Conservation (phyloP, 2,113 vertebrate genomes). For the Genyomyrus donnyi region DNA sequence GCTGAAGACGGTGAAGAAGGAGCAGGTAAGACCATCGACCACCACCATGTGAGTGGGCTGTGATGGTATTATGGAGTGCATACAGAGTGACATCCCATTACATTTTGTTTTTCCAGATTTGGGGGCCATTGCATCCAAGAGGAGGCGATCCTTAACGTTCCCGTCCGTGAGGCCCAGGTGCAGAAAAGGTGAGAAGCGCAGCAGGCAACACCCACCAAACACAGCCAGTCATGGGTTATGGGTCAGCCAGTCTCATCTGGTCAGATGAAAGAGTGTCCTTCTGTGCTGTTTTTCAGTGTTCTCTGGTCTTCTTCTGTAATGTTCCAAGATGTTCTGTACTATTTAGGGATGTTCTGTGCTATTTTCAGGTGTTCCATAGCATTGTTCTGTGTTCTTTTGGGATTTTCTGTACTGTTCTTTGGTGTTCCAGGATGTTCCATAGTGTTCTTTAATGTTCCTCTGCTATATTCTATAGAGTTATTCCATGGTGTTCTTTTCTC, state of each 20-base stretch:
- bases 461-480: background rate
- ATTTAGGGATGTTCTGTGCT: background rate
- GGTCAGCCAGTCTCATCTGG: background rate
- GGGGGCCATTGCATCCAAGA: conserved; percentile 53
- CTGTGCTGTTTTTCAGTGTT: background rate
- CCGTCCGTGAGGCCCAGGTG: conserved; percentile 33
- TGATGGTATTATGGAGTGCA: background rate
- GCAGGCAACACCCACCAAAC: background rate
- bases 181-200: conserved; percentile 40
- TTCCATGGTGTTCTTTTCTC: background rate
- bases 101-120: conserved; percentile 40
- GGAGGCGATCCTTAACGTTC: conserved; percentile 51
- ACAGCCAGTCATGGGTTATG: background rate
- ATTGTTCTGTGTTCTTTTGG: background rate
- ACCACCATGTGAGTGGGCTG: background rate
- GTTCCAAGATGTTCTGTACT: background rate
- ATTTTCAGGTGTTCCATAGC: background rate
- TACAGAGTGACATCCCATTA: background rate
- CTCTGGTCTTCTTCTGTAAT: background rate
- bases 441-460: background rate
- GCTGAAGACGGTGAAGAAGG: conserved; percentile 54
- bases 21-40: conserved; percentile 48
- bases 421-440: background rate
- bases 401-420: background rate
- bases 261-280: background rate